Evolutionary conservation across 1,140 invertebrate species (phyloP).

Genomic region (Pogonomyrmex californicus): DNA sequence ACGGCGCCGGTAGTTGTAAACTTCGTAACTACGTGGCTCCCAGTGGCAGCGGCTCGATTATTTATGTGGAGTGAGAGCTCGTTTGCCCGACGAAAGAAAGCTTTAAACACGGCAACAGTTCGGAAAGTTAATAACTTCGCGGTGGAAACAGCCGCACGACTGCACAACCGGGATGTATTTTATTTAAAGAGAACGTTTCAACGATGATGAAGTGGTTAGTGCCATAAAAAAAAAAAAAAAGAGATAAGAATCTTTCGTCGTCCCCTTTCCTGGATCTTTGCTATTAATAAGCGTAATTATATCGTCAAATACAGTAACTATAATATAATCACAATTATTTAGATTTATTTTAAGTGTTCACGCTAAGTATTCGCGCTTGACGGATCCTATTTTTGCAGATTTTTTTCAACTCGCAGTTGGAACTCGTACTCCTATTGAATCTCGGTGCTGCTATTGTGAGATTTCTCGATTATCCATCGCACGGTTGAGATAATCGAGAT

Average conservation of each 20-base stretch:
- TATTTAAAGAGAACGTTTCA: slow-evolving; percentile 36
- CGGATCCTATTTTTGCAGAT: neutral
- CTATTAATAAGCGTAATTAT: neutral
- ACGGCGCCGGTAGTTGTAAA: slow-evolving; percentile 54
- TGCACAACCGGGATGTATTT: slow-evolving; percentile 10
- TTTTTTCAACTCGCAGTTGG: neutral
- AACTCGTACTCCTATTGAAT: neutral
- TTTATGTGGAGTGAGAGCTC: slow-evolving; percentile 65
- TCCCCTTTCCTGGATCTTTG: neutral
- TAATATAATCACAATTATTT: slow-evolving; percentile 3
- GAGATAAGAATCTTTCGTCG: neutral
- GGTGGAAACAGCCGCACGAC: slow-evolving; percentile 24
- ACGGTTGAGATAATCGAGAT: slow-evolving; percentile 42
- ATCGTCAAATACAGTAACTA: neutral
- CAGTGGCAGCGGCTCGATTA: slow-evolving; percentile 61
- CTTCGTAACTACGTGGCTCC: slow-evolving; percentile 63
- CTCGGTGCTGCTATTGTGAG: neutral
- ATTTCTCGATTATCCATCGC: slow-evolving; percentile 26
- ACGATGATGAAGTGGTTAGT: neutral
- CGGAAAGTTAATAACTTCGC: slow-evolving; percentile 68
- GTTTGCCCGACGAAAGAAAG: slow-evolving; percentile 64
- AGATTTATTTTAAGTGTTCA: slow-evolving; percentile 13
- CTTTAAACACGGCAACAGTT: slow-evolving; percentile 66
- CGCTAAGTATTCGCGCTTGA: neutral
- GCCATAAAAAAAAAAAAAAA: neutral